These are phyloP conservation scores for Zenarchopterus dispar DNA, from an alignment of 2,797 vertebrate species.

Conservation along the genomic window DNA sequence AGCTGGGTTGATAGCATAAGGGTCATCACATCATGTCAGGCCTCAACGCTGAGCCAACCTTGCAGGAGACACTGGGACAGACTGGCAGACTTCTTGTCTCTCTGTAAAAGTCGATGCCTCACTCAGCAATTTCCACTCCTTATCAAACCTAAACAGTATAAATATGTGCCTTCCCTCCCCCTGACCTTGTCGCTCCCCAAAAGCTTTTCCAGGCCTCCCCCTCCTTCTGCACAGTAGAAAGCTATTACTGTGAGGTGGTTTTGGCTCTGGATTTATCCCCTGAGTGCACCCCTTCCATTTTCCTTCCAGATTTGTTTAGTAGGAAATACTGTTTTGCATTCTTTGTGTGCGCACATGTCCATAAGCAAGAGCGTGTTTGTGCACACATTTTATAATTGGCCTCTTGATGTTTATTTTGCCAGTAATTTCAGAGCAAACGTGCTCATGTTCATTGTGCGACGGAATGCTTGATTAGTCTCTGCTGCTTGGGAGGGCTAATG, in stretches of 20 bases:
- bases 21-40: conserved; percentile 31
- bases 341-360: conserved; percentile 28
- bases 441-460: conserved; percentile 28
- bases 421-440: conserved; percentile 50
- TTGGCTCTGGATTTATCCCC: conserved; percentile 47
- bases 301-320: conserved; percentile 29
- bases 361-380: conserved; percentile 20
- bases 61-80: conserved; percentile 38
- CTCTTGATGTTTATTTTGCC: conserved; percentile 30
- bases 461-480: conserved; percentile 51
- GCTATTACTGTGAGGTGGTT: conserved; percentile 51
- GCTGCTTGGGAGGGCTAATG: conserved; percentile 63
- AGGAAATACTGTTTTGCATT: conserved; percentile 20
- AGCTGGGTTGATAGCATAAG: conserved; percentile 48
- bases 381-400: conserved; percentile 49
- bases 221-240: conserved; percentile 55
- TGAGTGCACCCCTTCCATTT: conserved; percentile 34
- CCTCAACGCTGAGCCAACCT: conserved; percentile 25
- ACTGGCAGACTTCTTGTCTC: conserved; percentile 37
- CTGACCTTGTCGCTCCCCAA: conserved; percentile 54
- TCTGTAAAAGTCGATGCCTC: conserved; percentile 49
- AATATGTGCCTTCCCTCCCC: conserved; percentile 51
- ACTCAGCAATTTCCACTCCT: conserved; percentile 62
- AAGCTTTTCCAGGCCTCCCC: conserved; percentile 30
- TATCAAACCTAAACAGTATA: conserved; percentile 69